Conservation (phyloP, 2,888 invertebrate genomes). For the Hetaerina titia region DNA sequence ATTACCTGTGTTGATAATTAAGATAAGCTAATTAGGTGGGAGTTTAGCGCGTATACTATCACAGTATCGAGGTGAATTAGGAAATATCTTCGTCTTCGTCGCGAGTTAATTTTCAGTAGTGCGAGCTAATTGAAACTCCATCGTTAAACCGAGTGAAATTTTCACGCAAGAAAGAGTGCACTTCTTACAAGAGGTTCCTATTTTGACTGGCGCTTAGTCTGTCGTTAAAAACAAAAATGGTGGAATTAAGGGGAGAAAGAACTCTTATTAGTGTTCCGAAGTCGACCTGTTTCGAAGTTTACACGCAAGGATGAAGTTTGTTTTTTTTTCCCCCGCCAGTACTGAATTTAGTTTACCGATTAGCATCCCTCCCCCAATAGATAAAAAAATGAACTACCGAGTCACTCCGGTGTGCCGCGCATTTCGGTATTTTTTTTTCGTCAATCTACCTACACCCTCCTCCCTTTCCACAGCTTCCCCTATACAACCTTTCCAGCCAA, state of each 20-base stretch:
- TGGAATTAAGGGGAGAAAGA: neutral
- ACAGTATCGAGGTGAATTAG: neutral
- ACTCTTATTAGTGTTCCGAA: constrained; percentile 7
- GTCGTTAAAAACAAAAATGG: neutral
- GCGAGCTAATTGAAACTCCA: neutral
- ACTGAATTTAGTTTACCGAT: constrained; percentile 1
- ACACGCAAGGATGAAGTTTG: neutral
- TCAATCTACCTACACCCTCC: neutral
- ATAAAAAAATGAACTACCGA: neutral
- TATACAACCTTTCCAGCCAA: constrained; percentile 19
- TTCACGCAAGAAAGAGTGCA: neutral
- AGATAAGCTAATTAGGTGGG: too few species aligned
- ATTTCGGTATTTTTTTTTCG: neutral
- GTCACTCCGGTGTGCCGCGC: neutral
- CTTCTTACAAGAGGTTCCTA: neutral
- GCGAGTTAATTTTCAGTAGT: neutral
- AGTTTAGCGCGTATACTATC: neutral
- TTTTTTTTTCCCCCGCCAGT: neutral
- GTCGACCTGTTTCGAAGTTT: neutral
- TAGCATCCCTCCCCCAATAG: neutral
- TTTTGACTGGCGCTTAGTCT: neutral
- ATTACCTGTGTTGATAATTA: too few species aligned
- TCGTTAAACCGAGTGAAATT: neutral
- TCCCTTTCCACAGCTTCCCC: neutral
- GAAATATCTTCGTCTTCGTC: neutral